Conservation (phyloP, 1,140 invertebrate species). For the Zaprionus kolodkinae region DNA sequence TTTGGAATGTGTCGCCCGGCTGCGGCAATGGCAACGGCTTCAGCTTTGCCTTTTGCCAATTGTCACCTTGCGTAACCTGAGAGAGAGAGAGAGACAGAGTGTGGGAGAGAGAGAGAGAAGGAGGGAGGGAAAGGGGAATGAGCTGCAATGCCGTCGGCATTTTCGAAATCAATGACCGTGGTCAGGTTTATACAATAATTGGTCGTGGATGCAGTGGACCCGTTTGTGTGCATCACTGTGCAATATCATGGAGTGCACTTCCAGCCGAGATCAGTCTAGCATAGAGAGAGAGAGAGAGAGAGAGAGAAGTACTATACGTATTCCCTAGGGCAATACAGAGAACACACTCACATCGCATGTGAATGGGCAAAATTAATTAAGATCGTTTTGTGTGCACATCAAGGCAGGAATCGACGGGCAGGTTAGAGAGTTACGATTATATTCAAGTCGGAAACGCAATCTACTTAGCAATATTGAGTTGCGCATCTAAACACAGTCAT, state of each 20-base stretch:
- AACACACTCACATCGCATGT: background rate
- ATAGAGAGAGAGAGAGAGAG: conserved; percentile 28
- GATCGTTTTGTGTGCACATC: background rate
- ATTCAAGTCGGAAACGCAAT: conserved; percentile 9
- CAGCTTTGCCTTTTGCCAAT: conserved; percentile 57
- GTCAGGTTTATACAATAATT: conserved; percentile 74
- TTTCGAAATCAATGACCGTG: conserved; percentile 82
- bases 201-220: conserved; percentile 48
- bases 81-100: conserved; percentile 2
- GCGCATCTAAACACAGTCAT: conserved; percentile 2
- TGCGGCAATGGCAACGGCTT: conserved; percentile 45
- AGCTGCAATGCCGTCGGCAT: conserved; percentile 40
- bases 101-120: conserved; percentile 50
- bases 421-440: background rate
- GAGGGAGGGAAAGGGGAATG: conserved; percentile 1
- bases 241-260: conserved; percentile 59
- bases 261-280: conserved; percentile 32
- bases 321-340: background rate
- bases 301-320: background rate
- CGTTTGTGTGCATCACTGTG: conserved; percentile 33
- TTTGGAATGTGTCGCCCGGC: conserved; percentile 37
- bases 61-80: conserved; percentile 61
- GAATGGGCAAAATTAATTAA: conserved; percentile 17
- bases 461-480: conserved; percentile 11
- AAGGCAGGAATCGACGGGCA: conserved; percentile 2